These are phyloP conservation scores for Ennomos erosarius DNA, from an alignment of 2,888 invertebrate genomes.

Conservation along the genomic window DNA sequence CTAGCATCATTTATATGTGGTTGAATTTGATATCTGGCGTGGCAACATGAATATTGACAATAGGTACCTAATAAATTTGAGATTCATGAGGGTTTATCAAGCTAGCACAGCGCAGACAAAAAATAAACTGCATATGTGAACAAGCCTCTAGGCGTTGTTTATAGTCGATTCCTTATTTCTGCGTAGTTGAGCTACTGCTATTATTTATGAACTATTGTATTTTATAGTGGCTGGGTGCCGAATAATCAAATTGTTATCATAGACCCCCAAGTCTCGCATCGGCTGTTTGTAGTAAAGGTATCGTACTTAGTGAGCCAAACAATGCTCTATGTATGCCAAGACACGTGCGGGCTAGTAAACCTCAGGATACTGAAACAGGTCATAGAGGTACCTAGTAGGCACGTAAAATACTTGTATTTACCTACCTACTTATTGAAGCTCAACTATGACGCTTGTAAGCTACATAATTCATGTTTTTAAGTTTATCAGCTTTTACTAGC, in stretches of 20 bases:
- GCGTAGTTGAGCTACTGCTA: conserved; percentile 15
- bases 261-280: conserved; percentile 54
- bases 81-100: too few species aligned
- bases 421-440: too few species aligned
- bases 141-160: background rate
- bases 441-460: too few species aligned
- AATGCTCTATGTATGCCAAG: conserved; percentile 54
- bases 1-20: too few species aligned
- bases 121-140: background rate
- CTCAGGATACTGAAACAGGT: conserved; percentile 24
- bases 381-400: too few species aligned
- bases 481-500: too few species aligned
- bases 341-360: conserved; percentile 50
- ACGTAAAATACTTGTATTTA: too few species aligned
- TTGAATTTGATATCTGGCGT: too few species aligned
- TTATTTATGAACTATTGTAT: conserved; percentile 15
- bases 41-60: too few species aligned
- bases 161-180: background rate
- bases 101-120: too few species aligned
- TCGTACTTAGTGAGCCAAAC: conserved; percentile 15
- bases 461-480: too few species aligned
- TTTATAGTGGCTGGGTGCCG: conserved; percentile 40
- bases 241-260: conserved; percentile 73
- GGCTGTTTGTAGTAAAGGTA: conserved; percentile 50
- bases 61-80: too few species aligned